These are phyloP conservation scores for Sesia apiformis DNA, from an alignment of 2,888 invertebrate genomes.

Conservation along the genomic window DNA sequence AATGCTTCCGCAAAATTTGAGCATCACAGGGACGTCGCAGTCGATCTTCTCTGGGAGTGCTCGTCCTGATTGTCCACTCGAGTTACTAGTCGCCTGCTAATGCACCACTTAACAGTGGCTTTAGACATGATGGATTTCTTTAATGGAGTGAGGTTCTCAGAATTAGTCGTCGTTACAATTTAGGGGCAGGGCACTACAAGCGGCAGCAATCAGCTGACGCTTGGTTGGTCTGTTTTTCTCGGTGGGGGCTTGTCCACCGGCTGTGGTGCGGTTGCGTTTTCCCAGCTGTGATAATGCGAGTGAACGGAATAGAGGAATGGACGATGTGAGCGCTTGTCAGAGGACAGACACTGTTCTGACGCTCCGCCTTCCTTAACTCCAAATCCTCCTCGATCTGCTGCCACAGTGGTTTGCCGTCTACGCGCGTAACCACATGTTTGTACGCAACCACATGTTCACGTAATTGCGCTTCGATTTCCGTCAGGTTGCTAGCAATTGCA, in stretches of 20 bases:
- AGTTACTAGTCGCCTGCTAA: slow-evolving; percentile 56
- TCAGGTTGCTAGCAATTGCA: slow-evolving; percentile 78
- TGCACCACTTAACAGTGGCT: slow-evolving; percentile 57
- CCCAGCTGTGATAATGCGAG: too few relatives aligned
- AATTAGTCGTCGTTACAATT: slow-evolving; percentile 34
- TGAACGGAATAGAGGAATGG: slow-evolving; percentile 44
- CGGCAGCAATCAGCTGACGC: slow-evolving; percentile 52
- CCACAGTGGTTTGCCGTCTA: slow-evolving; percentile 77
- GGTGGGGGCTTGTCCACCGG: too few relatives aligned
- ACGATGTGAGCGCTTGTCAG: slow-evolving; percentile 58
- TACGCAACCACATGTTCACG: slow-evolving; percentile 69
- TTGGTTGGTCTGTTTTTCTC: slow-evolving; percentile 38
- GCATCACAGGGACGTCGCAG: slow-evolving; percentile 37
- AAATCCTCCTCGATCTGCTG: slow-evolving; percentile 77
- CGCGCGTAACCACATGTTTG: slow-evolving; percentile 69
- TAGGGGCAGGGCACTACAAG: slow-evolving; percentile 57
- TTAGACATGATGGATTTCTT: slow-evolving; percentile 52
- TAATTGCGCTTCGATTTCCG: slow-evolving; percentile 82
- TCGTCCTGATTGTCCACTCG: slow-evolving; percentile 29
- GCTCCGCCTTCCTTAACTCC: slow-evolving; percentile 76
- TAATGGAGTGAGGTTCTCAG: slow-evolving; percentile 47
- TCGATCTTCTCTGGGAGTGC: slow-evolving; percentile 51
- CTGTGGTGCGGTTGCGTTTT: too few relatives aligned
- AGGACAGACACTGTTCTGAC: slow-evolving; percentile 67
- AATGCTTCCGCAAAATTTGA: slow-evolving; percentile 56